phyloP scores from a whole-genome alignment of 2,113 vertebrate genomes.

The Ceyx melanurus region DNA sequence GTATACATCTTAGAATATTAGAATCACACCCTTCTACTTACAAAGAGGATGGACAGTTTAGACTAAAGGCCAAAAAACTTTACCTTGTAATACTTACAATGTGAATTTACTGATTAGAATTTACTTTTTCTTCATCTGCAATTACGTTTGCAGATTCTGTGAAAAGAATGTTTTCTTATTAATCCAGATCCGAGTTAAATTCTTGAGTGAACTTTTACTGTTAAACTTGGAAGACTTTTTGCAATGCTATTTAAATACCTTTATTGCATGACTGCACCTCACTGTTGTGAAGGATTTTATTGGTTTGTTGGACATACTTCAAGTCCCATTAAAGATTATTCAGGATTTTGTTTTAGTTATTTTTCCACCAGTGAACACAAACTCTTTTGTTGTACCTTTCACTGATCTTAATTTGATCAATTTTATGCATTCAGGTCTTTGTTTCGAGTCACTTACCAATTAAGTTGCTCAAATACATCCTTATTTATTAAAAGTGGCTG shows the following conservation, averaged over 20 bases:
- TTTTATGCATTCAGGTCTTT: conserved; percentile 9
- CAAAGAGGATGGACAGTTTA: background rate
- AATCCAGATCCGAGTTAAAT: background rate
- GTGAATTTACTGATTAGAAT: background rate
- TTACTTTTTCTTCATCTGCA: background rate
- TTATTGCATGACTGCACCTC: conserved; percentile 4
- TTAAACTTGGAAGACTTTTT: background rate
- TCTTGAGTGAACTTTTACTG: background rate
- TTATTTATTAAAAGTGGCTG: conserved; percentile 21
- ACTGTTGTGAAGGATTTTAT: background rate
- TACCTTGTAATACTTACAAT: background rate
- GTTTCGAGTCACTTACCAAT: conserved; percentile 41
- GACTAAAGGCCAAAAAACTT: background rate
- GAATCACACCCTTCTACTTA: background rate
- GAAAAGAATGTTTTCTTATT: background rate
- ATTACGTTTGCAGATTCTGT: background rate
- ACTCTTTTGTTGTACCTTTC: conserved; percentile 1
- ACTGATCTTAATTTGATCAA: background rate
- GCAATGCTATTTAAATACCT: conserved; percentile 23
- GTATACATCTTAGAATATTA: background rate
- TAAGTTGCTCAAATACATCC: conserved; percentile 15
- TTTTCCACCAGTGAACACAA: conserved; percentile 35
- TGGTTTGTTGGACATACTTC: conserved; percentile 19
- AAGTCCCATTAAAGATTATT: conserved; percentile 19
- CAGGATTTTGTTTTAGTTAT: conserved; percentile 40